Evolutionary conservation across 2,113 vertebrate species (phyloP), one percentile per base, ranked within the genome.

Genomic region (Bucco capensis): DNA sequence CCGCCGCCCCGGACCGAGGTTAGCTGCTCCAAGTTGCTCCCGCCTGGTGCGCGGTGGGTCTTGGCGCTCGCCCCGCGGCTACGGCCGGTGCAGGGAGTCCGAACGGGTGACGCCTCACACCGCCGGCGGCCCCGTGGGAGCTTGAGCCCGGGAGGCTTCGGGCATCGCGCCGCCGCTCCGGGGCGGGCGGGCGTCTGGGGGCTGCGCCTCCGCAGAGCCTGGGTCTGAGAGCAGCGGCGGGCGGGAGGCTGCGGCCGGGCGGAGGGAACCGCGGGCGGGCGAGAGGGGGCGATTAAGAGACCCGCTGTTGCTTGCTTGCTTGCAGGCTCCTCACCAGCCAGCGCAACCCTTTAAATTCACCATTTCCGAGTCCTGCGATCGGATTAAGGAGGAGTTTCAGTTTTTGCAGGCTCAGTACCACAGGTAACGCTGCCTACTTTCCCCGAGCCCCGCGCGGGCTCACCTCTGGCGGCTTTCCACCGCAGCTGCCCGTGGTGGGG

Each of bases 381-480:
- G 98, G 97, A 99, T 99, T 98, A 99, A 99, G 98, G 98, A 99
- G 97, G 98, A 99, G 98, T 99, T 99, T 97, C 98, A 99, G 97
- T 99, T 99, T 97, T 98, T 99, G 89, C 98, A 99, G 97, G 99
- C 99, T 85, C 99, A 99, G 91, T 99, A 99, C 96, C 98, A 99
- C 98, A 99, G 98, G 99, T 99, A 98, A 98, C 83, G 82, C 89
- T 95, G 92, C 96, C 94, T 56, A 96, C 96, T 97, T 96, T 93
- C 81, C 83, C 83, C 92, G 75, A 93, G 95, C 95, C 89, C 93
- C 50, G 21, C 93, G 88, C 92, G 92, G 96, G 89, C 88, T 96
- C 80, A 86, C 77, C 88, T 69, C 81, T 93, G 80, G 86, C 91
- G 51, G 35, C 42, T 72, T 30, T 9, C 38, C 31, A 3, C 8